Evolutionary conservation across 1,140 invertebrate species (phyloP), one percentile per base, ranked within the genome.

Genomic region (Pogonus chalceus): DNA sequence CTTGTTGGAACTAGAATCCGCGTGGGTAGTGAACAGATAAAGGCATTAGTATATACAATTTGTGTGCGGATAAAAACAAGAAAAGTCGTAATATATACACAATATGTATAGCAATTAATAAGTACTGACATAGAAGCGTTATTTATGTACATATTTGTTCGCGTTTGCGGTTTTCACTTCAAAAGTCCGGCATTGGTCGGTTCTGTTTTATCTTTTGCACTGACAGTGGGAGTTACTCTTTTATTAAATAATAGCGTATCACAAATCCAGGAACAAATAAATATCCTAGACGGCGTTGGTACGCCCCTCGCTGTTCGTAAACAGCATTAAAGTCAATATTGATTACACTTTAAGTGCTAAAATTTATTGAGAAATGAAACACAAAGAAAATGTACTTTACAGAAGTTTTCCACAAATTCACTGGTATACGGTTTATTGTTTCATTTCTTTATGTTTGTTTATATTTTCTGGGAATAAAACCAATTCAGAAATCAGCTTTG

Each of bases 81-180:
- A n/a, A n/a, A n/a, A n/a, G n/a, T n/a, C n/a, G n/a, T n/a, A n/a
- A n/a, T n/a, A n/a, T n/a, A n/a, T n/a, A n/a, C n/a, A n/a, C n/a
- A n/a, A n/a, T n/a, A n/a, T n/a, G n/a, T n/a, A n/a, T n/a, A n/a
- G 37, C 37, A 43, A 43, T 43, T 43, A 43, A 43, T 43, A 43
- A 43, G 18, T 9, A 43, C 7, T 43, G 37, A 43, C 37, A 16
- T 43, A 10, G 3, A 3, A 4, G 18, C 37, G 37, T 43, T 43
- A 43, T 43, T 43, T 43, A 43, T 43, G 37, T 43, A 43, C 37
- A 43, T 43, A 43, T 43, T 43, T 43, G 18, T 18, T 43, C 37
- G n/a, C n/a, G n/a, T 16, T 7, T 12, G 18, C 18, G 37, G 18
- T 7, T 16, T 12, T 9, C 37, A 4, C 7, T 43, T 7, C 37